A percentile compares a stretch with the other conserved stretches of the same genome.
Conservation (phyloP, 1,140 invertebrate genomes). For the Camponotus pennsylvanicus region DNA sequence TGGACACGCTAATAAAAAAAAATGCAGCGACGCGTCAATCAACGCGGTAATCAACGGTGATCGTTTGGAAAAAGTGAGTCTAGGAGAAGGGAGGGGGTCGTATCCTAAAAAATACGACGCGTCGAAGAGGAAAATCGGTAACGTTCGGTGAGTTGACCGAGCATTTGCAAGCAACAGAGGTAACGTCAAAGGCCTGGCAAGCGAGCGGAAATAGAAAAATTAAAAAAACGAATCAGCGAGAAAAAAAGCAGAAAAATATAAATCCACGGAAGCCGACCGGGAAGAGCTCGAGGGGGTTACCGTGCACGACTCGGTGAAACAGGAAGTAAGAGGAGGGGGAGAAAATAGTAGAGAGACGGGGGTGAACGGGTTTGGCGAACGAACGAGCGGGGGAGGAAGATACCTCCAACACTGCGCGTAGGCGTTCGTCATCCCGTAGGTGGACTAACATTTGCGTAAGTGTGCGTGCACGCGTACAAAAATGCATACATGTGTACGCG, state of each 20-base stretch:
- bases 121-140: conserved; percentile 42
- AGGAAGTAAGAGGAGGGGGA: not conserved
- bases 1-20: conserved; percentile 29
- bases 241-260: conserved; percentile 58
- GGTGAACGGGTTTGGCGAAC: conserved; percentile 12
- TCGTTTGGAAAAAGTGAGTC: conserved; percentile 35
- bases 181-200: conserved; percentile 49
- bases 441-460: conserved; percentile 22
- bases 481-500: not conserved
- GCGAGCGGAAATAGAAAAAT: conserved; percentile 69
- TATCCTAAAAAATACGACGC: conserved; percentile 36
- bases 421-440: conserved; percentile 6
- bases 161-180: conserved; percentile 5
- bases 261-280: conserved; percentile 36
- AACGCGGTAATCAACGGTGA: not conserved
- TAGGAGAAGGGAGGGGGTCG: not conserved
- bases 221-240: conserved; percentile 75
- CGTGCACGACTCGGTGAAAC: too few relatives aligned
- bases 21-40: not conserved
- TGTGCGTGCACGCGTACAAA: conserved; percentile 21
- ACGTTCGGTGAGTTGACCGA: conserved; percentile 3
- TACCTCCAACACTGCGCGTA: not conserved
- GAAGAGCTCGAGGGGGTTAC: conserved; percentile 40
- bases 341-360: not conserved
- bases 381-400: conserved; percentile 15